phyloP scores from a whole-genome alignment of 2,113 vertebrate species.

The Puma concolor region DNA sequence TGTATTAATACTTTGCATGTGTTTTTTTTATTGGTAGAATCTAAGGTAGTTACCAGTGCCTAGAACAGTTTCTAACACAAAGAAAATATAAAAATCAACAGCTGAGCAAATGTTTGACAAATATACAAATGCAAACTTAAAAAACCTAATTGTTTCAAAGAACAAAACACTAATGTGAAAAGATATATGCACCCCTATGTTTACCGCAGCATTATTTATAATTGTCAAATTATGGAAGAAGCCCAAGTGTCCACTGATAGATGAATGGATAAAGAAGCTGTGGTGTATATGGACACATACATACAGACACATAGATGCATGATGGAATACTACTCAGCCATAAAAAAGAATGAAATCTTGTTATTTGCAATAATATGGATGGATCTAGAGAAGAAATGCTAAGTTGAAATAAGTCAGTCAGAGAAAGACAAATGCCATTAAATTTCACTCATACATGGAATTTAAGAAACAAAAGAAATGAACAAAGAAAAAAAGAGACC shows the following conservation, averaged over 20 bases:
- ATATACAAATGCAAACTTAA: neutral
- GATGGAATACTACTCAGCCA: neutral
- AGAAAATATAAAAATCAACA: neutral
- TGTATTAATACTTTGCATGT: neutral
- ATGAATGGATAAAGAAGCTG: neutral
- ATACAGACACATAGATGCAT: neutral
- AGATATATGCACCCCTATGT: neutral
- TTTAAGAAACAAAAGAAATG: neutral
- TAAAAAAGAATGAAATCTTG: neutral
- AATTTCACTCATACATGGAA: neutral
- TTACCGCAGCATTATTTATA: neutral
- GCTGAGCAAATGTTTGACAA: neutral
- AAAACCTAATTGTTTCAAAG: neutral
- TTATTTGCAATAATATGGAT: neutral
- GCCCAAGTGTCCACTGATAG: neutral
- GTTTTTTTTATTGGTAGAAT: neutral
- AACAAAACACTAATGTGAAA: neutral
- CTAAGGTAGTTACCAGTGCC: neutral
- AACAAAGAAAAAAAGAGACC: neutral
- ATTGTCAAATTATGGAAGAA: neutral
- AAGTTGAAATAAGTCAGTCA: neutral
- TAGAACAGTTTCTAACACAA: neutral
- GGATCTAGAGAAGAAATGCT: neutral
- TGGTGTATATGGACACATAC: neutral
- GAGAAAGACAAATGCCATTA: neutral